Base-by-base conservation (phyloP, 2,888 invertebrate species). In the Lithophane leautieri region DNA sequence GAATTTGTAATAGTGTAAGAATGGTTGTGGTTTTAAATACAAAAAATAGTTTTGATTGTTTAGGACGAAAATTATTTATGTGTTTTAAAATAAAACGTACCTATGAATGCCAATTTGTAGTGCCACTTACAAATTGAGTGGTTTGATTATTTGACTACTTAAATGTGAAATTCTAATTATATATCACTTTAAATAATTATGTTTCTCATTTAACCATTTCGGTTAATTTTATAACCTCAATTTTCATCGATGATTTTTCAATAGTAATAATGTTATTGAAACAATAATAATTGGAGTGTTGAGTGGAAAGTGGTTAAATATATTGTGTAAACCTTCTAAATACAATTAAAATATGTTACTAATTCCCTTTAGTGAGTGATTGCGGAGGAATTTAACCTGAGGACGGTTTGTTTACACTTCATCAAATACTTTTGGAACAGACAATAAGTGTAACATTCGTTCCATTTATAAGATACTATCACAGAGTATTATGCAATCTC, bases 1-100 rank as follows among this genome's bases (percentile, higher is more conserved):
- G 60, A 67, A 78, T 74, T 81, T 67, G 50, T 50, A 19, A 50
- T 19, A 62, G 68, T 69, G 19, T 54, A 34, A 52, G 44, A 16
- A 62, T 19, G 16, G 25, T 12, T 34, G 42, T 63, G 42, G 54
- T 6, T n/a, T 54, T 50, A 14, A 14, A 61, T 34, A 61, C 34
- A 34, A 22, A 22, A 12, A 0, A 12, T 19, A 1, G 22, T 61
- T 61, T 61, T 8, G 12, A 22, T 22, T 61, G 12, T 12, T 22
- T 61, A 22, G 7, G 6, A 60, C 28, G 11, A 60, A 56, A n/a
- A n/a, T n/a, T n/a, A n/a, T n/a, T n/a, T n/a, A n/a, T n/a, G n/a
- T n/a, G n/a, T n/a, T n/a, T n/a, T n/a, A n/a, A n/a, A n/a, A n/a
- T n/a, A n/a, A n/a, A 58, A 58, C 25, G 8, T 16, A 28, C 28